These are phyloP conservation scores for Catharus minimus DNA, from an alignment of 2,113 vertebrate genomes.

Conservation along the genomic window DNA sequence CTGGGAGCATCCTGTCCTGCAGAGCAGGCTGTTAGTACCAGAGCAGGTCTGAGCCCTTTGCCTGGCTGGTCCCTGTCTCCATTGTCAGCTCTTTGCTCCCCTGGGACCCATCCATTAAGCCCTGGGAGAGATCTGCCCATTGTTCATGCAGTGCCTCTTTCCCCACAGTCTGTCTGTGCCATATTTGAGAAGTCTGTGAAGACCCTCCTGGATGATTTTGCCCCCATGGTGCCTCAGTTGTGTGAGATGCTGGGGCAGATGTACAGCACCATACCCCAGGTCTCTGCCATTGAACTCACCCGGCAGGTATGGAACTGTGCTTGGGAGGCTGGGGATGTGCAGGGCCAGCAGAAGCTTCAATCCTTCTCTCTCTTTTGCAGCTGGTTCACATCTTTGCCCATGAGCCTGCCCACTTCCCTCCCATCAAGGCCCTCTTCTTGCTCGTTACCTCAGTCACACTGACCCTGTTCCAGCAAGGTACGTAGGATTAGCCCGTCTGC, in stretches of 20 bases:
- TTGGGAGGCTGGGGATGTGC: not conserved
- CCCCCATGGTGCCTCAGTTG: constrained; percentile 97
- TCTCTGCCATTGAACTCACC: constrained; percentile 95
- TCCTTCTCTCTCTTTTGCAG: constrained; percentile 71
- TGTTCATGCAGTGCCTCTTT: not conserved
- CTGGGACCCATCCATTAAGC: not conserved
- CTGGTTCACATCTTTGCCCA: constrained; percentile 99
- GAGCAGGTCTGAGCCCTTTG: not conserved
- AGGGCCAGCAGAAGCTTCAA: not conserved
- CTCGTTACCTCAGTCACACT: constrained; percentile 97
- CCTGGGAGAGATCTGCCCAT: not conserved
- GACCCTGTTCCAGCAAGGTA: constrained; percentile 99
- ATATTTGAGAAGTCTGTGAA: constrained; percentile 99
- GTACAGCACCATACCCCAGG: constrained; percentile 99
- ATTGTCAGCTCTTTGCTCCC: not conserved
- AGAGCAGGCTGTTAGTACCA: not conserved
- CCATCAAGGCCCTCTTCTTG: constrained; percentile 97
- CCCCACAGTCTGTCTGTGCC: constrained; percentile 90
- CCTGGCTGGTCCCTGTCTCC: not conserved
- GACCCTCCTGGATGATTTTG: constrained; percentile 96
- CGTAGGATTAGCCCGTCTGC: constrained; percentile 49
- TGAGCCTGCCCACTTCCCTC: constrained; percentile 93
- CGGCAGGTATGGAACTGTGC: constrained; percentile 82
- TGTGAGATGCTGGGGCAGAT: constrained; percentile 99
- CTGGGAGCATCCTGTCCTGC: not conserved